These are phyloP conservation scores for Cheirogaleus medius DNA, from an alignment of 2,113 vertebrate genomes.

Conservation along the genomic window DNA sequence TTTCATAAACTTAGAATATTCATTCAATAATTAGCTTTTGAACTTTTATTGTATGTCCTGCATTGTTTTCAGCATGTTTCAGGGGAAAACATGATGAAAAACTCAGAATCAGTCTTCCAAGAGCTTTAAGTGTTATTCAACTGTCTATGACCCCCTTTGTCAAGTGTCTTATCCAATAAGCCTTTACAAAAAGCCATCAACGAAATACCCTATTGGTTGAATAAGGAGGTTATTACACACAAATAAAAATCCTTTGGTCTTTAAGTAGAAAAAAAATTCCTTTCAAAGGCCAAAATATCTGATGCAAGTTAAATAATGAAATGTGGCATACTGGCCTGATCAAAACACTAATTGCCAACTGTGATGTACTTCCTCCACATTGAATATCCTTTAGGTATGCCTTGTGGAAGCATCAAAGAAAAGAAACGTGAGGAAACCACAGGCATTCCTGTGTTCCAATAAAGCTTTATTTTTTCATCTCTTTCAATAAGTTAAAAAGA, in stretches of 20 bases:
- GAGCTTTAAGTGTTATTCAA: background rate
- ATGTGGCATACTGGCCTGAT: conserved; percentile 5
- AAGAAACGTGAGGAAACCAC: background rate
- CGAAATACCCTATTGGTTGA: background rate
- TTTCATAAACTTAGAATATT: background rate
- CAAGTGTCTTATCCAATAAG: background rate
- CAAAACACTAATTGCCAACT: conserved; percentile 45
- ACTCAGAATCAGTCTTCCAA: background rate
- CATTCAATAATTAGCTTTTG: background rate
- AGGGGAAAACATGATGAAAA: background rate
- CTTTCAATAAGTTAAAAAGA: background rate
- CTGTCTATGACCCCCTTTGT: background rate
- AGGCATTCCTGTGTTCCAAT: too few relatives aligned
- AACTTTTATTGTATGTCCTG: background rate
- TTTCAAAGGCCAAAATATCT: conserved; percentile 21
- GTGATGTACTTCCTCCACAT: background rate
- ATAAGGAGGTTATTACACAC: background rate
- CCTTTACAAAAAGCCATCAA: conserved; percentile 1
- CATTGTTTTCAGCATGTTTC: background rate
- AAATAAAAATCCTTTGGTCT: conserved; percentile 14
- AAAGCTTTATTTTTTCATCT: background rate
- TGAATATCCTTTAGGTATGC: background rate
- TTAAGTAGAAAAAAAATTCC: conserved; percentile 19
- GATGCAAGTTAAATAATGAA: conserved; percentile 18
- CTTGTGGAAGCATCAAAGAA: conserved; percentile 11